These are phyloP conservation scores for Prochilodus magdalenae DNA, from an alignment of 2,113 vertebrate species.

Conservation along the genomic window DNA sequence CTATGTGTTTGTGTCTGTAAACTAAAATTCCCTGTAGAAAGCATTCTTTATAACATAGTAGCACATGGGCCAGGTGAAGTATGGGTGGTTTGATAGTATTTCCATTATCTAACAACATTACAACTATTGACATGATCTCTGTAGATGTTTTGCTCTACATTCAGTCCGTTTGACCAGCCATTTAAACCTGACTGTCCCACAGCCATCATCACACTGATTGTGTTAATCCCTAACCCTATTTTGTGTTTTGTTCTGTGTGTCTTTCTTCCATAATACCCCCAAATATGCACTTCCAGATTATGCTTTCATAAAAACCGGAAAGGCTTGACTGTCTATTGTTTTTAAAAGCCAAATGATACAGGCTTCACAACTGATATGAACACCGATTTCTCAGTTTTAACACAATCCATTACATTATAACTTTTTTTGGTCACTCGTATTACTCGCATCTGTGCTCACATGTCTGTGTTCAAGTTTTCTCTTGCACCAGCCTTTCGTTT, in stretches of 20 bases:
- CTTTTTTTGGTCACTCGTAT: background rate
- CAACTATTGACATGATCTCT: background rate
- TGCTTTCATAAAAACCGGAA: background rate
- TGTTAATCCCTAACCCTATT: constrained; percentile 26
- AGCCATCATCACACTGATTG: constrained; percentile 46
- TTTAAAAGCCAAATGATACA: background rate
- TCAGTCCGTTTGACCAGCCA: constrained; percentile 11
- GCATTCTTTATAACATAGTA: constrained; percentile 24
- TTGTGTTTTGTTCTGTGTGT: constrained; percentile 42
- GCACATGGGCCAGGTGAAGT: constrained; percentile 47
- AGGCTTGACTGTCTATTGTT: background rate
- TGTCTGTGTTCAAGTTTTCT: background rate
- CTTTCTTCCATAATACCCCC: background rate
- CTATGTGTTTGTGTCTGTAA: constrained; percentile 27
- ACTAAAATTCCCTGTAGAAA: constrained; percentile 40
- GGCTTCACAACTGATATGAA: background rate
- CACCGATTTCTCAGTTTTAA: background rate
- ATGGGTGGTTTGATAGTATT: constrained; percentile 37
- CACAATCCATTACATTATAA: background rate
- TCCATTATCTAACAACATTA: constrained; percentile 30
- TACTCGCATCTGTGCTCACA: background rate
- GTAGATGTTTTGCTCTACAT: constrained; percentile 1
- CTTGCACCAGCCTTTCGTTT: background rate
- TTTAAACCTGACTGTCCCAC: constrained; percentile 31
- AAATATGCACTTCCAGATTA: constrained; percentile 13